Evolutionary conservation across 2,888 invertebrate species (phyloP).

Genomic region (Thumatha senex): DNA sequence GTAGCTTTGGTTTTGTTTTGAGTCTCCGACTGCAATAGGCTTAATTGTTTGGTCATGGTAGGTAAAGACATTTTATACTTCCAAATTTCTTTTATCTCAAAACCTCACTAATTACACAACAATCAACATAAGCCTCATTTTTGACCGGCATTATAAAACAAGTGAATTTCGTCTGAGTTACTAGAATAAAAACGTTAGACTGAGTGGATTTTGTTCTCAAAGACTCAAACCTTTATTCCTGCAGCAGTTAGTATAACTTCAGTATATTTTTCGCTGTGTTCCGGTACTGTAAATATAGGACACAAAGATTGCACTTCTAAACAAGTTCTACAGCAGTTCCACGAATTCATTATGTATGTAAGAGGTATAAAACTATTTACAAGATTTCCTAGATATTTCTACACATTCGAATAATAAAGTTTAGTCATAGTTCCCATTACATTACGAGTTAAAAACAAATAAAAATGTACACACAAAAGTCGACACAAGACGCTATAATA

Average conservation of each 20-base stretch:
- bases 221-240: conserved; percentile 54
- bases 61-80: too few relatives aligned
- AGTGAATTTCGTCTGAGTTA: too few relatives aligned
- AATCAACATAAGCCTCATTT: not conserved
- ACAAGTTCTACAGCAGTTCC: conserved; percentile 67
- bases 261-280: conserved; percentile 58
- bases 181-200: too few relatives aligned
- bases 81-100: too few relatives aligned
- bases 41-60: too few relatives aligned
- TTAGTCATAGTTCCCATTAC: not conserved
- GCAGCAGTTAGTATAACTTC: conserved; percentile 48
- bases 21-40: too few relatives aligned
- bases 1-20: too few relatives aligned
- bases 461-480: not conserved
- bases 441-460: not conserved
- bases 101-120: not conserved
- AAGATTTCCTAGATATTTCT: not conserved
- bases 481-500: conserved; percentile 3
- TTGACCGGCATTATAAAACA: not conserved
- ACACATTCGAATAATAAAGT: not conserved
- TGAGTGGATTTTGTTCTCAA: not conserved
- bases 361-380: not conserved
- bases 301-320: conserved; percentile 47
- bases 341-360: conserved; percentile 38
- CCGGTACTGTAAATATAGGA: conserved; percentile 52